phyloP scores from a whole-genome alignment of 2,113 vertebrate species.

The Scomber colias region DNA sequence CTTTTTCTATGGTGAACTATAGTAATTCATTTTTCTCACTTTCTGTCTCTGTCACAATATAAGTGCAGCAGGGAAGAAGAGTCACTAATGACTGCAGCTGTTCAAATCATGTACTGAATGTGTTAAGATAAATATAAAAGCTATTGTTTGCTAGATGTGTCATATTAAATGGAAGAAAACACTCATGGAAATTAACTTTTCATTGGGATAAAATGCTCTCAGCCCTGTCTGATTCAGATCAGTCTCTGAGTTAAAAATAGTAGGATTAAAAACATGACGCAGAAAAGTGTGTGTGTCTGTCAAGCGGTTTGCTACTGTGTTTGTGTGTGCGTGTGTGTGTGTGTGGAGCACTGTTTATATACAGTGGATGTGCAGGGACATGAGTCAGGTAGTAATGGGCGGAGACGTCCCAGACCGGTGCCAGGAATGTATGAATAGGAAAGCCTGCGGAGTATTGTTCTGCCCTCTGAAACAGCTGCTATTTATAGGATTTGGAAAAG shows the following conservation, averaged over 20 bases:
- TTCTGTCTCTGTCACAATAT: no score
- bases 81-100: no score
- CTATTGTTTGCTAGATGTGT: no score
- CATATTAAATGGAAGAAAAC: no score
- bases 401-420: constrained; percentile 48
- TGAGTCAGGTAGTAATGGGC: constrained; percentile 75
- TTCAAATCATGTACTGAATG: no score
- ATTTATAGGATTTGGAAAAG: constrained; percentile 80
- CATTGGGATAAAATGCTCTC: no score
- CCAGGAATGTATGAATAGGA: constrained; percentile 76
- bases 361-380: constrained; percentile 45
- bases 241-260: neutral
- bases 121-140: no score
- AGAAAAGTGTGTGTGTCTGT: constrained; percentile 14
- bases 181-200: no score
- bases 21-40: no score
- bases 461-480: constrained; percentile 67
- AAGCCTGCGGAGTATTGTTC: constrained; percentile 70
- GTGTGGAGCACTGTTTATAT: constrained; percentile 53
- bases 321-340: neutral
- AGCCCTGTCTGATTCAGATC: neutral
- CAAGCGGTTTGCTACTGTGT: neutral
- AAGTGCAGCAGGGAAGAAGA: no score
- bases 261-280: neutral
- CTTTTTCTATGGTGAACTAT: no score